Base-by-base conservation (phyloP, 2,113 vertebrate genomes). In the Tachysurus vachellii region DNA sequence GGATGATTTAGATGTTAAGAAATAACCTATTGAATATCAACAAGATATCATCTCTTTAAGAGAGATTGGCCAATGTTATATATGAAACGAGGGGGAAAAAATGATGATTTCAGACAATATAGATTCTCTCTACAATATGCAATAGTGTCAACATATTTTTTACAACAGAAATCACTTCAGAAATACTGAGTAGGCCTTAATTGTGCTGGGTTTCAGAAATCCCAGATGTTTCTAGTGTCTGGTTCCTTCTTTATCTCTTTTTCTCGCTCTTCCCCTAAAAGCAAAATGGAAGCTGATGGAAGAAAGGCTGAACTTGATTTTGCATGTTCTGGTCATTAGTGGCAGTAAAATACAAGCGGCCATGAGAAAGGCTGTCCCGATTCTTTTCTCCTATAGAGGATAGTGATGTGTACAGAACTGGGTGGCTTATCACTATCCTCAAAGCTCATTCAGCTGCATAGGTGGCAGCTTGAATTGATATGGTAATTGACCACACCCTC, bases 1-100 rank as follows among this genome's bases (percentile, higher is more conserved):
- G 87, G 91, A 92, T 86, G 87, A 92, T 89, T 88, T 86, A 93
- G 89, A 92, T 90, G 93, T 90, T 93, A 93, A 91, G 93, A 94
- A 93, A 94, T 93, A 94, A 95, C 89, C 91, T 94, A 93, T 94
- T 94, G 94, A 95, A 94, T 94, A 94, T 94, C 94, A 95, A 95
- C 94, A 95, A 94, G 93, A 93, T 93, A 89, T 85, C 86, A 87
- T 91, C 93, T 95, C 94, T 93, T 92, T 93, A 84, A 87, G 92
- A 94, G 93, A 93, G 90, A 91, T 83, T 87, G 91, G 92, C 91
- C 91, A 92, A 91, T 88, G 83, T 86, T 89, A 91, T 90, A 91
- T 79, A 91, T 79, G 89, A 91, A 88, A 73, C 12, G 1, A 12
- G 12, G 9, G 47, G 54, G 85, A 86, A 88, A 88, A 81, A 73